Base-by-base conservation (phyloP, 23 tunicate species). In the Oikopleura albicans region DNA sequence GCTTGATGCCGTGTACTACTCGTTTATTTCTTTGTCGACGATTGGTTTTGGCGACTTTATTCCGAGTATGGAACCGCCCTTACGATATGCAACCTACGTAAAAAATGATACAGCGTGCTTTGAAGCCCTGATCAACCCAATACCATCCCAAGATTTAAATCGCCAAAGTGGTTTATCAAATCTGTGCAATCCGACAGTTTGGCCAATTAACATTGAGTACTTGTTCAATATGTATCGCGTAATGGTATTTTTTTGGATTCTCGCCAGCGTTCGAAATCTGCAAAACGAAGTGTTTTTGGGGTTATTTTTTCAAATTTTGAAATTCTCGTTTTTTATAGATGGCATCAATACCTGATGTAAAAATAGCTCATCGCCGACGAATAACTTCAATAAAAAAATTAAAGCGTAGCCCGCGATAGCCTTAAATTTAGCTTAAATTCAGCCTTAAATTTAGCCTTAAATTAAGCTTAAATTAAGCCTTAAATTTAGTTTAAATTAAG, bases 41-140 rank as follows among this genome's bases (percentile, higher is more conserved):
- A 71, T 71, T 71, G 79, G 79, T 37, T 71, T 71, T 29, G 79
- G 79, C 31, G 79, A 71, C 31, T 71, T 71, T 71, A 71, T 71
- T 71, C 79, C 79, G 36, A 12, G 34, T 29, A 71, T 71, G 79
- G 79, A 71, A 31, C 79, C 79, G 79, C 79, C 79, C 2, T 2
- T 22, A 22, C 28, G 35, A 71, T 71, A 71, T 37, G 79, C 79
- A 27, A 29, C 27, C 2, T 71, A 71, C 31, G 36, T 71, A 2
- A 34, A 37, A 71, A 71, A 71, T 29, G 79, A 71, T 29, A 71
- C 79, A 22, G 79, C 79, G 2, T 71, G 79, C 31, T 71, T 71
- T 71, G 79, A 71, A 71, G 79, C 79, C 2, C 35, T 71, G 2
- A 71, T 71, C 33, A 71, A 71, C 37, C 79, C 79, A 22, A 71